These are phyloP conservation scores for Todiramphus saurophagus DNA, from an alignment of 2,113 vertebrate genomes.

Conservation along the genomic window DNA sequence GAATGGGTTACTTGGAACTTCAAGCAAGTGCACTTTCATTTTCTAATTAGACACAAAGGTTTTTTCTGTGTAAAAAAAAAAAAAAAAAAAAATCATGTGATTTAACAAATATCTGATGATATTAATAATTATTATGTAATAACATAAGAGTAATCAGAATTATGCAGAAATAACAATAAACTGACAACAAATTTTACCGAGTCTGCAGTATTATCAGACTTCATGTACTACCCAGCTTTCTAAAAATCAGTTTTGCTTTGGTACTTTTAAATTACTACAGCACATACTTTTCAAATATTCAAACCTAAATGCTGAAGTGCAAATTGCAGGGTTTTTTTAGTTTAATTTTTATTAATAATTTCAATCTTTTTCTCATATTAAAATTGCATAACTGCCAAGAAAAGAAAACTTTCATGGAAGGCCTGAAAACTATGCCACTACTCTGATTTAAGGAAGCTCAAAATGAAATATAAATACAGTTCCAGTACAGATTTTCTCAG, in stretches of 20 bases:
- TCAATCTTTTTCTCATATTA: conserved; percentile 50
- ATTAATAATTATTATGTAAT: background rate
- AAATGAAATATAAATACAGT: conserved; percentile 71
- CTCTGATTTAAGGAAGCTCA: conserved; percentile 65
- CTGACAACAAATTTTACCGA: background rate
- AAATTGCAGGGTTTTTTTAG: background rate
- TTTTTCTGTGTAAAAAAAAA: background rate
- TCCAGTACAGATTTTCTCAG: conserved; percentile 74
- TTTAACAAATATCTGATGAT: background rate
- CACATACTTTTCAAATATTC: background rate
- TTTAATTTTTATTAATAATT: conserved; percentile 17
- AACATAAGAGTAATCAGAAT: background rate
- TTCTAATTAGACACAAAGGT: background rate
- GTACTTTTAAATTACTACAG: background rate
- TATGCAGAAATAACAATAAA: background rate
- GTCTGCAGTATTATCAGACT: background rate
- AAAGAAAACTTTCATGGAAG: conserved; percentile 60
- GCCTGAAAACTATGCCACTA: conserved; percentile 37
- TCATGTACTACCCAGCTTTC: background rate
- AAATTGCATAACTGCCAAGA: conserved; percentile 22
- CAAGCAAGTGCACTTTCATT: background rate
- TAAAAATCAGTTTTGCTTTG: background rate
- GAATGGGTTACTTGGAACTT: background rate
- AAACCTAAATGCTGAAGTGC: background rate
- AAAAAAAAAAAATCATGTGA: background rate